These are phyloP conservation scores for Karalla daura DNA, from an alignment of 2,797 vertebrate genomes.

Conservation along the genomic window DNA sequence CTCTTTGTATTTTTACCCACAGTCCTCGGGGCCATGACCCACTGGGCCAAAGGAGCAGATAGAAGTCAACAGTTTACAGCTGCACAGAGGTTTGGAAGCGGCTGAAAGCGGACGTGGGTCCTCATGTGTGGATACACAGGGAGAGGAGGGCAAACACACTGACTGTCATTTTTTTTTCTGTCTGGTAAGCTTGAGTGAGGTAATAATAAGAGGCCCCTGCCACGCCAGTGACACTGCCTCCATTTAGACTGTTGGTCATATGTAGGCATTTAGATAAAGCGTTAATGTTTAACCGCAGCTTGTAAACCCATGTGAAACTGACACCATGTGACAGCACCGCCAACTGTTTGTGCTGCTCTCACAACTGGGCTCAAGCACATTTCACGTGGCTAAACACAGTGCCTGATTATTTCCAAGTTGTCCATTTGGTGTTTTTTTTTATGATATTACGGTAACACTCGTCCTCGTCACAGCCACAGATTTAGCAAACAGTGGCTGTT, in stretches of 20 bases:
- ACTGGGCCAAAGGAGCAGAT: slow-evolving; percentile 43
- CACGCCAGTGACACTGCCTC: not conserved
- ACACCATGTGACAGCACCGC: slow-evolving; percentile 15
- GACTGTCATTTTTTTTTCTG: slow-evolving; percentile 26
- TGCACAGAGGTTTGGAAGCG: slow-evolving; percentile 30
- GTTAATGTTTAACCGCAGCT: not conserved
- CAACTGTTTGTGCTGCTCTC: not conserved
- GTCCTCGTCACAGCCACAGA: not conserved
- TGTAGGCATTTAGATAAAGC: not conserved
- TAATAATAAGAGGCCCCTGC: not conserved
- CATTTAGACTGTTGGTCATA: not conserved
- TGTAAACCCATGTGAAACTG: not conserved
- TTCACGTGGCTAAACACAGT: not conserved
- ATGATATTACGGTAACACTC: not conserved
- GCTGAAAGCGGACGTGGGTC: slow-evolving; percentile 26
- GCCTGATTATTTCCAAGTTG: not conserved
- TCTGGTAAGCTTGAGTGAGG: slow-evolving; percentile 23
- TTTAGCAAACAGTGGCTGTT: not conserved
- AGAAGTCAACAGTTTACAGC: slow-evolving; percentile 65
- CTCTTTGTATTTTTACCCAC: slow-evolving; percentile 34
- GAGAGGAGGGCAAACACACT: slow-evolving; percentile 2
- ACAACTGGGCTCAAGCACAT: not conserved
- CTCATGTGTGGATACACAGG: slow-evolving; percentile 22
- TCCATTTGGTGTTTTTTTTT: not conserved
- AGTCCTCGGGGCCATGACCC: slow-evolving; percentile 56